Evolutionary conservation across 2,888 invertebrate genomes (phyloP), one percentile per base, ranked within the genome.

Genomic region (Thyatira batis): DNA sequence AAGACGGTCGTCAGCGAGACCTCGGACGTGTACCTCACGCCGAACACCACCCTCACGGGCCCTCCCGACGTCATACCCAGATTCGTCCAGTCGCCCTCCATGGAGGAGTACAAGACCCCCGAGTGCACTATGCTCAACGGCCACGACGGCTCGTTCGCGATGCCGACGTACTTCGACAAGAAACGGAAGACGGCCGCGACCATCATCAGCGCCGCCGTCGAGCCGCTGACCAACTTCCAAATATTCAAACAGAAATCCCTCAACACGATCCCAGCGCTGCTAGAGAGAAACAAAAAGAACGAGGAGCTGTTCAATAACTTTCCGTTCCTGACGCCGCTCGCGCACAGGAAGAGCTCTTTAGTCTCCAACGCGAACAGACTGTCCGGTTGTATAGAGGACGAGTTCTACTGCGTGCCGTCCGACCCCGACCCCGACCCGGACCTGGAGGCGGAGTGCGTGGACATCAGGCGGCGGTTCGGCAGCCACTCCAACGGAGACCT

Each of bases 311-410:
- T 93, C 78, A 92, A 92, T 57, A 92, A 92, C 74, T 92, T 92
- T 56, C 92, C 92, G 51, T 94, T 94, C 71, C 79, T 94, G 61
- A 94, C 94, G 55, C 94, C 94, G 50, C 85, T 93, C 45, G 92
- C 93, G 53, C 90, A 92, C 73, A 75, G 94, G 3, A 92, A 91
- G 82, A 86, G 80, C 67, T 92, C 91, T 20, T 78, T 88, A 8
- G 78, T 84, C 46, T 76, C 85, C 49, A 76, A 80, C 58, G 83
- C 86, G 52, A 73, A 74, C 57, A 62, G 89, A 0, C 80, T 89
- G 49, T 84, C 89, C 25, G 90, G 91, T 9, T 89, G 89, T 59
- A 69, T 88, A 44, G 91, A 92, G 76, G 92, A 90, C 73, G 90
- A 91, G 73, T 89, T 92, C 76, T 91, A 89, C 72, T 85, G 87